phyloP scores from a whole-genome alignment of 2,797 vertebrate species.

The Fistularia commersonii region DNA sequence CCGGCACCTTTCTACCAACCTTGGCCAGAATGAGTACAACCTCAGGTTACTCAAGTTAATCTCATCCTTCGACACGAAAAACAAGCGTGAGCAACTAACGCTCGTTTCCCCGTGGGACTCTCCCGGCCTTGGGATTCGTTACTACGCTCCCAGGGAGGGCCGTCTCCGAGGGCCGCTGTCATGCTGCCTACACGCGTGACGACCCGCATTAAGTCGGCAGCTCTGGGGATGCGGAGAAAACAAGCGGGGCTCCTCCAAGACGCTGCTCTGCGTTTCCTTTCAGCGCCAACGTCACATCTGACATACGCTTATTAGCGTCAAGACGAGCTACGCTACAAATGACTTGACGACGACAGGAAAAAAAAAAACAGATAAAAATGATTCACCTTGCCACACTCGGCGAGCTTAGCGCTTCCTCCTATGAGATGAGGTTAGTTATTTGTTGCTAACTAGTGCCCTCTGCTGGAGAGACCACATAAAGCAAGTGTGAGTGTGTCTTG shows the following conservation, averaged over 20 bases:
- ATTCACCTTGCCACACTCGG: slow-evolving; percentile 22
- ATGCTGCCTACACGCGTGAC: slow-evolving; percentile 43
- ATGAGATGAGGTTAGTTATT: slow-evolving; percentile 4
- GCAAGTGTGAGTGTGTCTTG: background rate
- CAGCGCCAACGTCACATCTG: background rate
- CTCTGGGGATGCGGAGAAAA: slow-evolving; percentile 60
- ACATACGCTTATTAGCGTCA: background rate
- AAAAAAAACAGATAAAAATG: slow-evolving; percentile 3
- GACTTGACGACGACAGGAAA: background rate
- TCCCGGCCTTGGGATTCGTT: slow-evolving; percentile 50
- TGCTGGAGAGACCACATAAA: slow-evolving; percentile 33
- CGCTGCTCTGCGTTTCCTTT: background rate
- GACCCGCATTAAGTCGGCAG: slow-evolving; percentile 65
- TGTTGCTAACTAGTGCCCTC: slow-evolving; percentile 46
- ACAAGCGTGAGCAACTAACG: slow-evolving; percentile 47
- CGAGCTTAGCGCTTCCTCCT: slow-evolving; percentile 13
- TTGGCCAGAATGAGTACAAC: slow-evolving; percentile 41
- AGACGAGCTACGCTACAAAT: background rate
- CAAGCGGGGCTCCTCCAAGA: slow-evolving; percentile 57
- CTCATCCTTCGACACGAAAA: slow-evolving; percentile 66
- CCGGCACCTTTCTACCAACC: slow-evolving; percentile 10
- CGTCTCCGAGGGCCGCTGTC: slow-evolving; percentile 41
- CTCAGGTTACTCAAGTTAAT: slow-evolving; percentile 62
- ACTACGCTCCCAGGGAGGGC: slow-evolving; percentile 25
- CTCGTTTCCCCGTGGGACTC: slow-evolving; percentile 50